These are phyloP conservation scores for Antedon mediterranea DNA, from an alignment of 53 echinoderm and acorn worm genomes.

Conservation along the genomic window DNA sequence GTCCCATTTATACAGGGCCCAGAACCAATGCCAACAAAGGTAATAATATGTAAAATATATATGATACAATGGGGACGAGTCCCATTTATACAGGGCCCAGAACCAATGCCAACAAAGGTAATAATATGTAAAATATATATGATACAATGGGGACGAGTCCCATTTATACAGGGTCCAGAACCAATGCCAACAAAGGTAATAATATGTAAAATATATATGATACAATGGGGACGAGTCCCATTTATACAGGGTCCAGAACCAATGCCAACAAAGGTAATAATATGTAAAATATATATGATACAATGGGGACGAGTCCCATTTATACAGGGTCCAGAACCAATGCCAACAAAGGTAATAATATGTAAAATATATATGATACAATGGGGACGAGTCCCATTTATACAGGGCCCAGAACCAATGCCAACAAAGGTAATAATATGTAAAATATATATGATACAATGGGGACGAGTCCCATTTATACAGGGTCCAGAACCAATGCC, in stretches of 20 bases:
- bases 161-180: slow-evolving; percentile 59
- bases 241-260: slow-evolving; percentile 55
- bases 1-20: slow-evolving; percentile 78
- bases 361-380: too few species aligned
- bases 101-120: slow-evolving; percentile 29
- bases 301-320: slow-evolving; percentile 95
- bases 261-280: too few species aligned
- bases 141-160: slow-evolving; percentile 90
- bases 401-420: slow-evolving; percentile 39
- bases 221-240: slow-evolving; percentile 89
- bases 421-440: too few species aligned
- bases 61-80: slow-evolving; percentile 90
- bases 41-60: too few species aligned
- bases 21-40: slow-evolving; percentile 27
- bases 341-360: too few species aligned
- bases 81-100: slow-evolving; percentile 66
- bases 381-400: slow-evolving; percentile 93
- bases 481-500: slow-evolving; percentile 36
- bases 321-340: slow-evolving; percentile 41
- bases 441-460: too few species aligned
- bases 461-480: slow-evolving; percentile 93
- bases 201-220: too few species aligned
- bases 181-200: too few species aligned
- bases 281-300: too few species aligned
- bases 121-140: too few species aligned